phyloP scores from a whole-genome alignment of 2,888 invertebrate species.

The Megalurothrips usitatus region DNA sequence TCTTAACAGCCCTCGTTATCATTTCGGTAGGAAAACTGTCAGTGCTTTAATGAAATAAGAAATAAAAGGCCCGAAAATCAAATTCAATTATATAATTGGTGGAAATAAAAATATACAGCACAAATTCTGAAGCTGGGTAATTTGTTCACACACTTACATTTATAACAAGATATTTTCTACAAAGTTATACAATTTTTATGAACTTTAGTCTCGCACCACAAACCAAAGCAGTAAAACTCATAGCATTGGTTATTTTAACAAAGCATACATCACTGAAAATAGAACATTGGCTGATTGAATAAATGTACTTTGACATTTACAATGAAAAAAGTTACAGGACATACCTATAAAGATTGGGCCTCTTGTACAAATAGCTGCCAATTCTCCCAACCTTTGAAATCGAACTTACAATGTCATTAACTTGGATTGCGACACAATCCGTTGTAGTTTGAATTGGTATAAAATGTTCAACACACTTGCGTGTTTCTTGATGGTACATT shows the following conservation, averaged over 20 bases:
- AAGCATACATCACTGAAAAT: not conserved
- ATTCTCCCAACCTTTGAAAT: conserved; percentile 1
- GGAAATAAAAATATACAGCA: no score
- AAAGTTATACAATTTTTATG: no score
- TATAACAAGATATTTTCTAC: no score
- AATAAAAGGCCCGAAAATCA: no score
- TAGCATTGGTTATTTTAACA: not conserved
- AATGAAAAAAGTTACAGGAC: not conserved
- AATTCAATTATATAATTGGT: no score
- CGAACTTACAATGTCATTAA: not conserved
- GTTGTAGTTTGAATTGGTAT: not conserved
- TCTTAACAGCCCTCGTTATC: no score
- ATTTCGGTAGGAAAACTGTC: no score
- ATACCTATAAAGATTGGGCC: not conserved
- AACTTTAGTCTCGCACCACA: no score
- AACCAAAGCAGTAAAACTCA: not conserved
- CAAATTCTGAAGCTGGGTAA: no score
- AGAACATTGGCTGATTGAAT: not conserved
- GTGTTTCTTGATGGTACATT: not conserved
- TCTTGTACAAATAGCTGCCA: not conserved
- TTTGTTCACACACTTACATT: no score
- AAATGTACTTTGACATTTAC: not conserved
- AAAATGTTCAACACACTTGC: not conserved
- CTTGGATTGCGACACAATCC: not conserved
- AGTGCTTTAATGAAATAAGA: no score